These are phyloP conservation scores for Anoplolepis gracilipes DNA, from an alignment of 1,140 invertebrate species.

Conservation along the genomic window DNA sequence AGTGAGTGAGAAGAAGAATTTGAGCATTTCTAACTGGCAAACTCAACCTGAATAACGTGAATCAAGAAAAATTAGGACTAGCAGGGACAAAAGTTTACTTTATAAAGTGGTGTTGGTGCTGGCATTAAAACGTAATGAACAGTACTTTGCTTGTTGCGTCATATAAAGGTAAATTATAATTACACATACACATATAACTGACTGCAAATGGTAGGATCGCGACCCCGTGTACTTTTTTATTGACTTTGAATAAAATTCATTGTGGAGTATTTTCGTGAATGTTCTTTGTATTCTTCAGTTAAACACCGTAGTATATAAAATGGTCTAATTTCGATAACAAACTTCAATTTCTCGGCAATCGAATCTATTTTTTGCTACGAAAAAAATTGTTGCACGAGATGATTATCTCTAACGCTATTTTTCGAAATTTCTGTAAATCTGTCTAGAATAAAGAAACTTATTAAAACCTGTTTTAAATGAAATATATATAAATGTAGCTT, in stretches of 20 bases:
- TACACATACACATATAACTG: not conserved
- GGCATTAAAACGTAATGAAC: constrained; percentile 19
- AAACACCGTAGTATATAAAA: constrained; percentile 8
- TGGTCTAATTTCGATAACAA: not conserved
- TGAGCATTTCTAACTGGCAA: not conserved
- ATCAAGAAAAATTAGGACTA: not conserved
- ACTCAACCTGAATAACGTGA: not conserved
- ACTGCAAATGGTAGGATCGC: not conserved
- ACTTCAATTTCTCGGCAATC: not conserved
- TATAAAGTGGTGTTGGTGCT: constrained; percentile 16
- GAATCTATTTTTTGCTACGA: not conserved
- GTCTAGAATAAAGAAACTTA: not conserved
- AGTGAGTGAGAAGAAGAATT: constrained; percentile 29
- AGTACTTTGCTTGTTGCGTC: not conserved
- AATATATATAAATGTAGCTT: not conserved
- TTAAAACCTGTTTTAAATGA: not conserved
- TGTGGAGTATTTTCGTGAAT: constrained; percentile 11
- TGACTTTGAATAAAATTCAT: constrained; percentile 14
- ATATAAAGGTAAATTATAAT: not conserved
- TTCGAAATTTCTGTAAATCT: not conserved
- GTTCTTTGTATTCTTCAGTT: not conserved
- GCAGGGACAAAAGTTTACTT: not conserved
- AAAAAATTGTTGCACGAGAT: not conserved
- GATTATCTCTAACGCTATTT: not conserved
- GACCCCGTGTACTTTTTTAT: not conserved